These are phyloP conservation scores for rat (Rattus norvegicus) DNA, from an alignment of 2,113 vertebrate species.

Conservation along the genomic window DNA sequence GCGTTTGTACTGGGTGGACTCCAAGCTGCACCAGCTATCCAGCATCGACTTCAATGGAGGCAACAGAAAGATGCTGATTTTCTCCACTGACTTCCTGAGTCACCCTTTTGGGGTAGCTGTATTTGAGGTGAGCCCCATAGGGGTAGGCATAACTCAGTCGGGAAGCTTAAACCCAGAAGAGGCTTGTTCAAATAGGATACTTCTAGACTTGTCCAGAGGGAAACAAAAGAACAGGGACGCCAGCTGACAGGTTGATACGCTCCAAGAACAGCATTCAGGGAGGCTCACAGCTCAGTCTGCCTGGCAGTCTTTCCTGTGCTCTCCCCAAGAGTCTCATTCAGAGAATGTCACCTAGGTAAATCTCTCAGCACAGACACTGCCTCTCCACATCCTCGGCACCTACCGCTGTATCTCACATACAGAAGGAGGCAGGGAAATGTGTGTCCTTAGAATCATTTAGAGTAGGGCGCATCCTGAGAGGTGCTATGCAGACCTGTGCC, in stretches of 20 bases:
- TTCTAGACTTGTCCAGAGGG: not conserved
- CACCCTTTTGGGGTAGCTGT: slow-evolving; percentile 97
- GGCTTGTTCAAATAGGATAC: slow-evolving; percentile 46
- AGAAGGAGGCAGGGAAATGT: not conserved
- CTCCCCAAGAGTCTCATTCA: not conserved
- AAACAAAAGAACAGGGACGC: slow-evolving; percentile 1
- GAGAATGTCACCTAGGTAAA: not conserved
- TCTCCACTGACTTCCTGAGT: slow-evolving; percentile 92
- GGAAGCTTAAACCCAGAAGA: slow-evolving; percentile 51
- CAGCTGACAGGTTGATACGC: not conserved
- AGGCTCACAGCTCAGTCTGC: not conserved
- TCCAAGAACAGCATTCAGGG: not conserved
- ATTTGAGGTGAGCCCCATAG: slow-evolving; percentile 91
- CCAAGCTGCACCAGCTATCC: slow-evolving; percentile 97
- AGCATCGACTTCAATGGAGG: slow-evolving; percentile 95
- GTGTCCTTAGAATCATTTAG: not conserved
- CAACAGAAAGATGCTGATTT: slow-evolving; percentile 95
- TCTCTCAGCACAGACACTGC: not conserved
- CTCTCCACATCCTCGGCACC: not conserved
- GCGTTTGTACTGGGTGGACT: slow-evolving; percentile 99
- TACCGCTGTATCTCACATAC: not conserved
- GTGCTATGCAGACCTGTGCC: not conserved
- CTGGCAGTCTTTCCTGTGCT: not conserved
- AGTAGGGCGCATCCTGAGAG: not conserved
- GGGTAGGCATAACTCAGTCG: not conserved